Conservation (phyloP, 2,888 invertebrate genomes). For the Pristionchus japonicus region DNA sequence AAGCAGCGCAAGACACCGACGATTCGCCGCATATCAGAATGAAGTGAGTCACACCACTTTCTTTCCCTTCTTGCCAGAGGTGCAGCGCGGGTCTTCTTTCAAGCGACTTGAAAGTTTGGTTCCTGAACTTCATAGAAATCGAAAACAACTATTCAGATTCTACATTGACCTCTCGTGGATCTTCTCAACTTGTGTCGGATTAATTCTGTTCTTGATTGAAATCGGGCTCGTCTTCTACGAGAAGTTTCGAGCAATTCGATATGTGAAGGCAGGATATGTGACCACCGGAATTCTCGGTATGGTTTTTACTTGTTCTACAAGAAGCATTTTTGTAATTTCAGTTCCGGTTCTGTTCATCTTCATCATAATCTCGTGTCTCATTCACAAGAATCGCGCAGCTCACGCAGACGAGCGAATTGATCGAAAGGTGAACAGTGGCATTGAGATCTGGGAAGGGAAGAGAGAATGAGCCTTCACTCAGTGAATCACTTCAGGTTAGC, state of each 20-base stretch:
- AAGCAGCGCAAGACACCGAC: constrained; percentile 90
- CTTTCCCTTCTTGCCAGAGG: too few relatives aligned
- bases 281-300: constrained; percentile 84
- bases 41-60: too few relatives aligned
- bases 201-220: constrained; percentile 88
- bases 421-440: constrained; percentile 33
- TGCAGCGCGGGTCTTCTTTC: too few relatives aligned
- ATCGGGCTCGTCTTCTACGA: too few relatives aligned
- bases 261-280: constrained; percentile 81
- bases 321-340: constrained; percentile 52
- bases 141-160: too few relatives aligned
- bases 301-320: too few relatives aligned
- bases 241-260: too few relatives aligned
- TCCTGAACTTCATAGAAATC: too few relatives aligned
- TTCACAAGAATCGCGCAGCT: constrained; percentile 83
- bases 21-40: constrained; percentile 76
- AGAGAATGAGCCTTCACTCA: background rate
- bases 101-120: too few relatives aligned
- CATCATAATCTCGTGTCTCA: constrained; percentile 89
- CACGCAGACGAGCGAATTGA: constrained; percentile 50
- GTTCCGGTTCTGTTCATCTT: constrained; percentile 88
- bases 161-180: constrained; percentile 94
- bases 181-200: constrained; percentile 90
- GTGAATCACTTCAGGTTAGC: background rate
- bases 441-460: too few relatives aligned